Conservation (phyloP, 1,140 invertebrate species). For the Cepaea nemoralis region DNA sequence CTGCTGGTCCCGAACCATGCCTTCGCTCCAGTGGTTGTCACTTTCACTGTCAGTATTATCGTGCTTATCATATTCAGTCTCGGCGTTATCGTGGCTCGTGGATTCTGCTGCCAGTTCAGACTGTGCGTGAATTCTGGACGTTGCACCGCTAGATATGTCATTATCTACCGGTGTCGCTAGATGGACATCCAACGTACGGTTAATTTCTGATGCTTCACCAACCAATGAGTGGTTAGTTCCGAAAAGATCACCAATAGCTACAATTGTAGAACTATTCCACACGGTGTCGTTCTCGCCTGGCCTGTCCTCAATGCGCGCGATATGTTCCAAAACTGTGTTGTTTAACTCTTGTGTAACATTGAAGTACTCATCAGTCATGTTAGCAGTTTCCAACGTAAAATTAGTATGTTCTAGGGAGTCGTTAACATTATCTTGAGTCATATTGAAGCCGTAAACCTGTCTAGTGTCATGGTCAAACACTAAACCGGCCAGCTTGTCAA, state of each 20-base stretch:
- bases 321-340: not conserved
- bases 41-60: no score
- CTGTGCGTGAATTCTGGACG: not conserved
- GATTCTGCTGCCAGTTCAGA: not conserved
- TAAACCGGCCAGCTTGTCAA: not conserved
- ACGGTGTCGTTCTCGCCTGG: not conserved
- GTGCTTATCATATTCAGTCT: not conserved
- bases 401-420: not conserved
- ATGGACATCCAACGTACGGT: not conserved
- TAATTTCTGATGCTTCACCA: not conserved
- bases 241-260: not conserved
- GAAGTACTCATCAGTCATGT: not conserved
- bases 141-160: not conserved
- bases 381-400: not conserved
- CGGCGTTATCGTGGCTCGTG: not conserved
- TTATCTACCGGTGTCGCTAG: not conserved
- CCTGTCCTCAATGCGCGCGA: not conserved
- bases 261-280: not conserved
- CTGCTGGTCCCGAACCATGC: conserved; percentile 43
- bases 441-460: no score
- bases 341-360: not conserved
- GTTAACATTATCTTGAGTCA: no score
- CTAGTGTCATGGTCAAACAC: no score
- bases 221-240: conserved; percentile 40
- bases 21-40: conserved; percentile 30